A percentile compares a stretch with the other conserved stretches of the same genome.
These are phyloP conservation scores for Trichogramma dendrolimi DNA, from an alignment of 2,888 invertebrate species.

Conservation along the genomic window DNA sequence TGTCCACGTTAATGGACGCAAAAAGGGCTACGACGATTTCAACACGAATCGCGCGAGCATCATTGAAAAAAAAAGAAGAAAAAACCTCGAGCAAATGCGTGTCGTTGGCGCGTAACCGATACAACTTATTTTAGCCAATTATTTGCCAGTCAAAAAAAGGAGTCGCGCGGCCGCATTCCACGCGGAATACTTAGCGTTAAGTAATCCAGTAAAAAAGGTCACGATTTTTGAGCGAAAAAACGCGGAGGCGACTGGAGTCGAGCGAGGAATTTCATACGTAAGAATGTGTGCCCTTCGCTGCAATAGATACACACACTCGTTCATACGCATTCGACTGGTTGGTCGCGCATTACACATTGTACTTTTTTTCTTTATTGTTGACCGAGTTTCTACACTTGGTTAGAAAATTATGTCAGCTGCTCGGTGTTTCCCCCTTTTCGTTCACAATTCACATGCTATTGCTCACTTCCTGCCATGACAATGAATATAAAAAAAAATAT, in stretches of 20 bases:
- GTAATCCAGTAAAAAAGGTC: not conserved
- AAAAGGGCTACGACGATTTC: too few species aligned
- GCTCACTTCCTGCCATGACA: not conserved
- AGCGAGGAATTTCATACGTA: not conserved
- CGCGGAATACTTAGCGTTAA: not conserved
- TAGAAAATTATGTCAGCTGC: too few species aligned
- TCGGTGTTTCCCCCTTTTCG: too few species aligned
- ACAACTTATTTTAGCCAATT: constrained; percentile 16
- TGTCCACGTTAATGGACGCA: too few species aligned
- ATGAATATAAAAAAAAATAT: not conserved
- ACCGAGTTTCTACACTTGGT: too few species aligned
- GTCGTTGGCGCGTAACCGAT: constrained; percentile 18
- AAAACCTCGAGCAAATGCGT: not conserved
- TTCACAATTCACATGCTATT: not conserved
- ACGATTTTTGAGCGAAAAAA: constrained; percentile 1
- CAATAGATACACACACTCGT: too few species aligned
- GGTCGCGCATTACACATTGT: too few species aligned
- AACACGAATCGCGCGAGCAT: too few species aligned
- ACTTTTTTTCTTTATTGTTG: too few species aligned
- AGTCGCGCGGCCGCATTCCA: not conserved
- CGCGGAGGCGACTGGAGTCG: not conserved
- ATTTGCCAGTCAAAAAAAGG: not conserved
- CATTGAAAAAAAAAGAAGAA: too few species aligned
- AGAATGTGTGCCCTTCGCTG: too few species aligned
- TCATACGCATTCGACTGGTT: too few species aligned